phyloP scores from a whole-genome alignment of 2,888 invertebrate genomes.

The Ptilodon capucinus region DNA sequence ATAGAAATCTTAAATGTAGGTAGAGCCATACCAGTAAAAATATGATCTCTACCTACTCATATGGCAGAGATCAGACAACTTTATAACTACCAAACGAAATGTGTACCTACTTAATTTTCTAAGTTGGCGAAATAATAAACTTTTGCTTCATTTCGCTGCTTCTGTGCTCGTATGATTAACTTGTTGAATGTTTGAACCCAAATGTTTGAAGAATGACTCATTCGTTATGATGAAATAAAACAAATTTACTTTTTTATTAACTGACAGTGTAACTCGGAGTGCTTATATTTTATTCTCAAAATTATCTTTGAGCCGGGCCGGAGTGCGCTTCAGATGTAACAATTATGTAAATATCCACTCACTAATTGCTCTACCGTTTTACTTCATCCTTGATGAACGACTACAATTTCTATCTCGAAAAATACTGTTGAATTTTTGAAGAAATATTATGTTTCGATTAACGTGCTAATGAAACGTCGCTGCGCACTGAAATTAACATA shows the following conservation, averaged over 20 bases:
- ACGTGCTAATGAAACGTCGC: conserved; percentile 18
- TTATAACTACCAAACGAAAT: too few relatives aligned
- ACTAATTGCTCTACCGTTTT: conserved; percentile 43
- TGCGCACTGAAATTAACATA: too few relatives aligned
- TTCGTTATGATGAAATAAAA: background rate
- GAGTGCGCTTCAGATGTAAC: conserved; percentile 41
- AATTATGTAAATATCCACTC: conserved; percentile 46
- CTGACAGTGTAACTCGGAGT: conserved; percentile 1
- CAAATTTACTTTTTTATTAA: background rate
- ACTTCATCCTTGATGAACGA: conserved; percentile 28
- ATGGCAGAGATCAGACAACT: too few relatives aligned
- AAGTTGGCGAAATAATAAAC: too few relatives aligned
- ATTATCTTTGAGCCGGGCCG: conserved; percentile 28
- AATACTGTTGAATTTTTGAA: background rate
- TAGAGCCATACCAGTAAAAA: too few relatives aligned
- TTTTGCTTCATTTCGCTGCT: background rate
- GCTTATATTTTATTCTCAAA: conserved; percentile 27
- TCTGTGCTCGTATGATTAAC: too few relatives aligned
- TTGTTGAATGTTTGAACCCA: too few relatives aligned
- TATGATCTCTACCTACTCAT: too few relatives aligned
- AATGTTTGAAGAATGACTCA: too few relatives aligned
- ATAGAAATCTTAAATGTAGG: too few relatives aligned
- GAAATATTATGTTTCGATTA: conserved; percentile 20
- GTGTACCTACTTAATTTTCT: too few relatives aligned
- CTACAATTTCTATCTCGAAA: conserved; percentile 21